Conservation (phyloP, 2,113 vertebrate species). For the Numida meleagris region DNA sequence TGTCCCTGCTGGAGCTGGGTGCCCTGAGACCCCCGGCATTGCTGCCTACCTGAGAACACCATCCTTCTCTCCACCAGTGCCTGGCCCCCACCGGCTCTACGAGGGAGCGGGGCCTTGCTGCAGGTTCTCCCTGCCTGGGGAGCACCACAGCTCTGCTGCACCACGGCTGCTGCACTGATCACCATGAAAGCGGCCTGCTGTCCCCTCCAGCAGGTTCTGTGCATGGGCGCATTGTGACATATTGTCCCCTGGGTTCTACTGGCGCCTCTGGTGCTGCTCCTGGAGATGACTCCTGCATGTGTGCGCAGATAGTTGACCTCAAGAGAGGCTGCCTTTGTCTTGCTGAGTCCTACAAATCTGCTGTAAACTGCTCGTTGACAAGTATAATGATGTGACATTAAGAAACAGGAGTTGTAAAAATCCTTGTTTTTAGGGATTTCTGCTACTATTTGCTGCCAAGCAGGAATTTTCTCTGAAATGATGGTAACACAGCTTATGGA, state of each 20-base stretch:
- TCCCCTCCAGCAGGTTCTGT: background rate
- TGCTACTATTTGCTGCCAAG: background rate
- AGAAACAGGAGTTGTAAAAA: no score
- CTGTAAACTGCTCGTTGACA: background rate
- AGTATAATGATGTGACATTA: background rate
- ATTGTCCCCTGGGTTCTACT: rapidly evolving
- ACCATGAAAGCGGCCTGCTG: background rate
- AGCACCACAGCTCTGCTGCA: background rate
- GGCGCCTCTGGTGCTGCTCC: background rate
- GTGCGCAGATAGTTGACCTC: background rate
- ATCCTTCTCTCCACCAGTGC: background rate
- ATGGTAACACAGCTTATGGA: no score
- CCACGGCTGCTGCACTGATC: background rate
- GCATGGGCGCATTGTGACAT: background rate
- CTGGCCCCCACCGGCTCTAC: rapidly evolving
- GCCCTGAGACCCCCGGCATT: rapidly evolving
- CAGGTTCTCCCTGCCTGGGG: background rate
- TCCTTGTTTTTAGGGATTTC: background rate
- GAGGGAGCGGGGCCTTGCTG: background rate
- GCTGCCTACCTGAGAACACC: background rate
- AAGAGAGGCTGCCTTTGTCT: background rate
- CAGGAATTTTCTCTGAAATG: background rate
- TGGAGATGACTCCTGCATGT: background rate
- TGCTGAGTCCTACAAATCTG: background rate
- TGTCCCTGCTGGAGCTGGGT: background rate